A percentile compares a stretch with the other conserved stretches of the same genome.
phyloP scores from a whole-genome alignment of 2,113 vertebrate species.

The Azemiops feae region DNA sequence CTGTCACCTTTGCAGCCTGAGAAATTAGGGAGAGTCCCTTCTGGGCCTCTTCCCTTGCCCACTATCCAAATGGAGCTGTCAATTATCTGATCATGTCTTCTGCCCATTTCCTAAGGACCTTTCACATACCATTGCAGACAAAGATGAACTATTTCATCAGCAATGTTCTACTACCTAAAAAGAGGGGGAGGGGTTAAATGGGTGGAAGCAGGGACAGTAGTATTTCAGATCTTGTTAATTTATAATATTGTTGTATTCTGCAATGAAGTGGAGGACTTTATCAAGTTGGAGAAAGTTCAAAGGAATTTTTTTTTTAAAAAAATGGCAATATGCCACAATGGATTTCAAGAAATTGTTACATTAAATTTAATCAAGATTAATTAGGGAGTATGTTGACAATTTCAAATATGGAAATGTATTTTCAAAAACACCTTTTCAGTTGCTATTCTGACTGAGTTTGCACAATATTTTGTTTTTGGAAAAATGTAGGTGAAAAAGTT shows the following conservation, averaged over 20 bases:
- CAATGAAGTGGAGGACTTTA: background rate
- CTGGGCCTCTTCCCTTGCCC: background rate
- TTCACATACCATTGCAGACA: background rate
- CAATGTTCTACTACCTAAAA: background rate
- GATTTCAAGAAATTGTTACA: background rate
- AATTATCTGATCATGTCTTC: background rate
- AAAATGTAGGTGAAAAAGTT: background rate
- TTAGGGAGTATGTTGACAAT: background rate
- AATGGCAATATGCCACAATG: background rate
- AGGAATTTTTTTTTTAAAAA: background rate
- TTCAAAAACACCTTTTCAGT: background rate
- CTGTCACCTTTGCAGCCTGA: background rate
- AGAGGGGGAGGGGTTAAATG: background rate
- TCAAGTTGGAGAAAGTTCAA: background rate
- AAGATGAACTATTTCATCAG: background rate
- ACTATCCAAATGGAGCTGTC: background rate
- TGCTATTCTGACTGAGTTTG: background rate
- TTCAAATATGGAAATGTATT: background rate
- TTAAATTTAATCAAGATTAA: background rate
- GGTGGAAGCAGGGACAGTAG: background rate
- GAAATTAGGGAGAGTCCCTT: background rate
- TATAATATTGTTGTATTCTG: background rate
- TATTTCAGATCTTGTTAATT: background rate
- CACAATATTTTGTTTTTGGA: slow-evolving; percentile 1
- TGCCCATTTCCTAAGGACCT: background rate